Conservation (phyloP, 2,888 invertebrate species). For the Drosophila tripunctata region DNA sequence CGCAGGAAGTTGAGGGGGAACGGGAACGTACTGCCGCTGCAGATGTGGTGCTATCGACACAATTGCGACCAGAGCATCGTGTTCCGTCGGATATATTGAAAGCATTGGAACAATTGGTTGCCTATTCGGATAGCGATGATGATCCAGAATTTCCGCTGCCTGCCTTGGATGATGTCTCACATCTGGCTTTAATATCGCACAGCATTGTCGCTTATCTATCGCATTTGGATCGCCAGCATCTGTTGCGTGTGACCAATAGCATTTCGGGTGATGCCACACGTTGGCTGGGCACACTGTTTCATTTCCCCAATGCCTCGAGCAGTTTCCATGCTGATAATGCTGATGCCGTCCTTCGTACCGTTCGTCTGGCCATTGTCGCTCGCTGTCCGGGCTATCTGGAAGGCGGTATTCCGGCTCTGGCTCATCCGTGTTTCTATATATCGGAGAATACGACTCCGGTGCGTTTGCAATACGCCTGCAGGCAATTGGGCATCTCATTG, state of each 20-base stretch:
- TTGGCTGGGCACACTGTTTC: constrained; percentile 94
- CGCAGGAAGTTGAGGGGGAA: constrained; percentile 3
- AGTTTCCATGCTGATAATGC: constrained; percentile 95
- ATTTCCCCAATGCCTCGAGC: constrained; percentile 92
- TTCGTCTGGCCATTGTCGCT: constrained; percentile 83
- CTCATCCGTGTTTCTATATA: constrained; percentile 94
- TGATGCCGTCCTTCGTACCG: constrained; percentile 91
- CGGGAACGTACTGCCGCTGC: constrained; percentile 14
- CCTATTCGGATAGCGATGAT: constrained; percentile 87
- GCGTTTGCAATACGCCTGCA: constrained; percentile 91
- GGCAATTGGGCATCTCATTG: constrained; percentile 93
- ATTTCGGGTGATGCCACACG: constrained; percentile 93
- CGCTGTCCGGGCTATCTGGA: constrained; percentile 84
- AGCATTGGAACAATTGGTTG: constrained; percentile 87
- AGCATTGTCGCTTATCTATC: constrained; percentile 94
- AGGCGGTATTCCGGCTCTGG: constrained; percentile 89
- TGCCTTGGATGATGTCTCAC: constrained; percentile 87
- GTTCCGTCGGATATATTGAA: constrained; percentile 85
- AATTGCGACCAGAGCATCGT: constrained; percentile 86
- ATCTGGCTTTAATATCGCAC: constrained; percentile 91
- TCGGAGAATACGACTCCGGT: constrained; percentile 92
- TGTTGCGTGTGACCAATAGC: constrained; percentile 91
- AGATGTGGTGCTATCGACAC: constrained; percentile 43
- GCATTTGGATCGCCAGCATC: constrained; percentile 91
- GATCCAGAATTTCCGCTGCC: constrained; percentile 87